Percentiles rank a stretch among this genome's conserved stretches.
These are phyloP conservation scores for Goniozus legneri DNA, from an alignment of 1,140 invertebrate species.

Conservation along the genomic window DNA sequence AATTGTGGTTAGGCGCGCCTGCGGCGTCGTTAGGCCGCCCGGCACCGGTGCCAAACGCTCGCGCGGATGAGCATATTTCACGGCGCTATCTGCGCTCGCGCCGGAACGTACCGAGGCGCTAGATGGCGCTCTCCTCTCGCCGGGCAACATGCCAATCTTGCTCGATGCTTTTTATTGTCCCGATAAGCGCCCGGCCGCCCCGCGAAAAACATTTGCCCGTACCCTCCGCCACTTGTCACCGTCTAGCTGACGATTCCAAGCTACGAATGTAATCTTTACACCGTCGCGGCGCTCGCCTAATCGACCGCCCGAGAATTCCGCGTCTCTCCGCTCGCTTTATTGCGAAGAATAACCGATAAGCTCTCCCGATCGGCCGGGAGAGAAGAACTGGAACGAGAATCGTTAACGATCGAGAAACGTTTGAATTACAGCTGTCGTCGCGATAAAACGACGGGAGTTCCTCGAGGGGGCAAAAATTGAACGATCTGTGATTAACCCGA, in stretches of 20 bases:
- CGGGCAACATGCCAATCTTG: constrained; percentile 42
- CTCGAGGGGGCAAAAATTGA: constrained; percentile 16
- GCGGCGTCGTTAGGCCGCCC: too few relatives aligned
- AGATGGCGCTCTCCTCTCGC: constrained; percentile 22
- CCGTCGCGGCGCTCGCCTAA: constrained; percentile 22
- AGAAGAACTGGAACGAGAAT: too few relatives aligned
- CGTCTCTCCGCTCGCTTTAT: constrained; percentile 4
- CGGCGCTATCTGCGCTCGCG: constrained; percentile 34
- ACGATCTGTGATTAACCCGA: constrained; percentile 13
- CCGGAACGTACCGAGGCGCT: constrained; percentile 21
- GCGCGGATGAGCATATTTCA: constrained; percentile 44
- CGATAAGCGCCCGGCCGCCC: constrained; percentile 39
- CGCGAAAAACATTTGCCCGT: too few relatives aligned
- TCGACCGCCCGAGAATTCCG: constrained; percentile 16
- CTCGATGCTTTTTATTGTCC: constrained; percentile 44
- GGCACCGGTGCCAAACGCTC: constrained; percentile 17
- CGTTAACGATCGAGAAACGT: too few relatives aligned
- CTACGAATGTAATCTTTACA: constrained; percentile 43
- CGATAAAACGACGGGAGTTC: constrained; percentile 11
- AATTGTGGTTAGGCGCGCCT: too few relatives aligned
- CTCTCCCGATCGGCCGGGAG: constrained; percentile 6
- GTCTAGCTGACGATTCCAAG: constrained; percentile 23
- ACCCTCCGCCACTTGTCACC: constrained; percentile 15
- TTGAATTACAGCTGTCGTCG: constrained; percentile 8
- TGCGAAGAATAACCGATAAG: constrained; percentile 13